Percentiles rank a stretch among this genome's conserved stretches.
Evolutionary conservation across 2,113 vertebrate species (phyloP).

Genomic region (Vimba vimba): DNA sequence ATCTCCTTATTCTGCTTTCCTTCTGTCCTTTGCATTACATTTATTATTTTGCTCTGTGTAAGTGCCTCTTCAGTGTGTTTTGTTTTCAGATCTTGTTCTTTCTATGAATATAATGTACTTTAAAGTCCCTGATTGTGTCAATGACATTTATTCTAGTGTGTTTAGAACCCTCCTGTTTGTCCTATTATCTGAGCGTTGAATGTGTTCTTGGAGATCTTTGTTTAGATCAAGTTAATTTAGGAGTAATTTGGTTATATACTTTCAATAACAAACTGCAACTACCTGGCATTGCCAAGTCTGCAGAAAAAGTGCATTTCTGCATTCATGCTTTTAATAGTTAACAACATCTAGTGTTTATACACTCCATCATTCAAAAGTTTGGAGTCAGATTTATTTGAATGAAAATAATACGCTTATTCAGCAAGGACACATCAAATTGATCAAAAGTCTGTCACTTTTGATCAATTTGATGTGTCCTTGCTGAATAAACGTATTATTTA

Average conservation of each 20-base stretch:
- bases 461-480: no score
- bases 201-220: not conserved
- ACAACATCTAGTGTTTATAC: not conserved
- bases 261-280: not conserved
- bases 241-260: not conserved
- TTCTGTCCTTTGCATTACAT: conserved; percentile 13
- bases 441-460: not conserved
- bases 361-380: not conserved
- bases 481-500: no score
- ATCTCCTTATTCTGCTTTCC: not conserved
- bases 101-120: not conserved
- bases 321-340: not conserved
- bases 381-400: not conserved
- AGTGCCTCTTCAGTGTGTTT: not conserved
- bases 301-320: not conserved
- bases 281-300: not conserved
- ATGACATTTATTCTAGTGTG: not conserved
- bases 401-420: not conserved
- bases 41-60: not conserved
- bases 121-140: not conserved
- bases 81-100: not conserved
- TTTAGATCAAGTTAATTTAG: not conserved
- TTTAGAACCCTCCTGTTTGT: not conserved
- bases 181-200: not conserved
- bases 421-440: not conserved